Conservation (phyloP, 2,797 vertebrate genomes). For the Centroberyx gerrardi region DNA sequence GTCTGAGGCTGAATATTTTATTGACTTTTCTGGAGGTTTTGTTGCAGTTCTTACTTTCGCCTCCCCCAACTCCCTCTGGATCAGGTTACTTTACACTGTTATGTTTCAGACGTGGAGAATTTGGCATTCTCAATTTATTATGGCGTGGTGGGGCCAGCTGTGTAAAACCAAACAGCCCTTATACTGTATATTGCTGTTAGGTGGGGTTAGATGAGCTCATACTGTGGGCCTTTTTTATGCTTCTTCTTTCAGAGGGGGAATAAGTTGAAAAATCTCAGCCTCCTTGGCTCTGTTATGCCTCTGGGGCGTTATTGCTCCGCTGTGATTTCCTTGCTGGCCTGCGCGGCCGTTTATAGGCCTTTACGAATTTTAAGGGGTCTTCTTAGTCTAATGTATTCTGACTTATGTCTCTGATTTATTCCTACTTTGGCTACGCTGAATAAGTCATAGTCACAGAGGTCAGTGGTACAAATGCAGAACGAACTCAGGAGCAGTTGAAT, state of each 20-base stretch:
- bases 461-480: conserved; percentile 55
- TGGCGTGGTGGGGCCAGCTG: conserved; percentile 61
- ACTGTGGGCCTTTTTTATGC: conserved; percentile 39
- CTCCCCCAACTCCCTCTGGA: conserved; percentile 21
- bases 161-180: conserved; percentile 46
- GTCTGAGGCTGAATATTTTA: too few species aligned
- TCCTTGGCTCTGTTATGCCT: conserved; percentile 48
- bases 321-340: conserved; percentile 48
- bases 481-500: conserved; percentile 46
- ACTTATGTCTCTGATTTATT: conserved; percentile 49
- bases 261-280: conserved; percentile 41
- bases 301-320: conserved; percentile 41
- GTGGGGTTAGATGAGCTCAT: conserved; percentile 79
- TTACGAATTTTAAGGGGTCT: conserved; percentile 42
- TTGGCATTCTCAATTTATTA: conserved; percentile 41
- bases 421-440: conserved; percentile 9
- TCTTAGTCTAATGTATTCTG: conserved; percentile 43
- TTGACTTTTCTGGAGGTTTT: not conserved
- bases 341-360: conserved; percentile 36
- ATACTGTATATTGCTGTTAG: conserved; percentile 50
- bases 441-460: conserved; percentile 51
- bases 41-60: not conserved
- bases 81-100: conserved; percentile 36
- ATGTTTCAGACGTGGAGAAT: conserved; percentile 49
- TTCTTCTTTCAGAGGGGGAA: conserved; percentile 35